Conservation (phyloP, 2,888 invertebrate species). For the Entomobrya multifasciata region DNA sequence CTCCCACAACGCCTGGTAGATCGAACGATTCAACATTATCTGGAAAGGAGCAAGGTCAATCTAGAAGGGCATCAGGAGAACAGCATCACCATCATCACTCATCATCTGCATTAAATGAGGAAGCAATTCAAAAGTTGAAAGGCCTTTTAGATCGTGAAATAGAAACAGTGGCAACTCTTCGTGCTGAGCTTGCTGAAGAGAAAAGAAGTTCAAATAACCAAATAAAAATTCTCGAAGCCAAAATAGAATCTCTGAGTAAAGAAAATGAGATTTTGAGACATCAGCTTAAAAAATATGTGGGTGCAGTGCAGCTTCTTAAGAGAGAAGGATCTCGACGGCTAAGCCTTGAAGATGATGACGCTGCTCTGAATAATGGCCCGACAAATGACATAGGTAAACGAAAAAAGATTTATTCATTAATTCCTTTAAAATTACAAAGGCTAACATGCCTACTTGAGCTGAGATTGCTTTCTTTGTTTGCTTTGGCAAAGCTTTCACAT, state of each 20-base stretch:
- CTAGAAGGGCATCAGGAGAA: neutral
- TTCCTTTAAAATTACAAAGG: neutral
- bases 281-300: conserved; percentile 92
- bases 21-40: neutral
- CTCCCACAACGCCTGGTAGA: conserved; percentile 68
- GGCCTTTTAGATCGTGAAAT: conserved; percentile 82
- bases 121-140: conserved; percentile 76
- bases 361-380: conserved; percentile 30
- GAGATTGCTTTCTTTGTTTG: neutral
- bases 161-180: conserved; percentile 83
- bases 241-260: conserved; percentile 86
- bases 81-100: conserved; percentile 26
- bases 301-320: conserved; percentile 92
- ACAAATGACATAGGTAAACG: conserved; percentile 35
- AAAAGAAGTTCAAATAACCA: conserved; percentile 81
- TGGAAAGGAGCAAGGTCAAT: neutral
- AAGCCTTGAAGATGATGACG: conserved; percentile 60
- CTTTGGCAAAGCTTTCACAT: neutral
- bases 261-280: conserved; percentile 92
- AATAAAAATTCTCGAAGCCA: conserved; percentile 81
- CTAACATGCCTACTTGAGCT: neutral
- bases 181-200: conserved; percentile 83
- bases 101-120: conserved; percentile 60
- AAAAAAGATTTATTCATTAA: neutral
- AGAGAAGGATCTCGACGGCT: conserved; percentile 81